Evolutionary conservation across 2,888 invertebrate species (phyloP), one percentile per base, ranked within the genome.

Genomic region (Agrochola lota): DNA sequence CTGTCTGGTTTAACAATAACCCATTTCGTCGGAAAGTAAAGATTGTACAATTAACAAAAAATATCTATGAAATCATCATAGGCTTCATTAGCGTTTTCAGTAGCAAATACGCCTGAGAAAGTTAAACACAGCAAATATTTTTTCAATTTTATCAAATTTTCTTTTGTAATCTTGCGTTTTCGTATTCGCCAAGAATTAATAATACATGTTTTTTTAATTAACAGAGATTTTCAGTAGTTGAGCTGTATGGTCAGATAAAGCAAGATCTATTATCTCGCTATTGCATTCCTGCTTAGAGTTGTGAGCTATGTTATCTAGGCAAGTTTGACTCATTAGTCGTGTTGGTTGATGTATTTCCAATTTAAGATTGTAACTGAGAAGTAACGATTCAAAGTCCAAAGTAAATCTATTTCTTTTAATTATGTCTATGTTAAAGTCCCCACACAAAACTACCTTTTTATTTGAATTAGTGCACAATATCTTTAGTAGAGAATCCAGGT

Each of bases 161-260:
- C 55, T 2, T 69, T 15, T 57, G 59, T 71, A 23, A 60, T 23
- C 23, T 0, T 23, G 20, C 70, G 43, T 59, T 71, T 71, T 15
- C 8, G 43, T 71, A 71, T 30, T 23, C 30, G 11, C 46, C 70
- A 71, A 43, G 30, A 71, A 60, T 60, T 30, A 59, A 71, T 30
- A 30, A 40, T 9, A n/a, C 69, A 69, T n/a, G n/a, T n/a, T 69
- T 55, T 69, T n/a, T 55, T 68, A 35, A 69, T 17, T 0, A n/a
- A n/a, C n/a, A n/a, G 55, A n/a, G 1, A 55, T 69, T 69, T 69
- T 35, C 8, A 57, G 5, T 8, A 69, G 0, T 69, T 57, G 69
- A 69, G 69, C 55, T 69, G 69, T 69, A 11, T 69, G 55, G 55
- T 69, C 69, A 4, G 69, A 69, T 69, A 69, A 69, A 69, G n/a